phyloP scores from a whole-genome alignment of 2,797 vertebrate genomes.

The Platyrinchus mystaceus region DNA sequence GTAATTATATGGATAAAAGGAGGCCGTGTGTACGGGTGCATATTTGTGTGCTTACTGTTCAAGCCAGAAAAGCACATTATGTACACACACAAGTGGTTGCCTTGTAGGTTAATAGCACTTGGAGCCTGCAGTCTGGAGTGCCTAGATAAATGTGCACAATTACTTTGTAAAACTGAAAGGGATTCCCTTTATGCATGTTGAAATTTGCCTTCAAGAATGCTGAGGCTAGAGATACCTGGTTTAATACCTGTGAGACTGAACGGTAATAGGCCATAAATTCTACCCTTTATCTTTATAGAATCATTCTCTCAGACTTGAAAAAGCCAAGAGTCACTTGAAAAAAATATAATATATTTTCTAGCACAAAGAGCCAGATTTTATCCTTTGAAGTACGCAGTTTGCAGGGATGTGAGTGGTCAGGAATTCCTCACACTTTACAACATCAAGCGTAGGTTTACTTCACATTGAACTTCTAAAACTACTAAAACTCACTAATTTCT shows the following conservation, averaged over 20 bases:
- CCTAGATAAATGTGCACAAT: conserved; percentile 16
- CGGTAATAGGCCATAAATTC: background rate
- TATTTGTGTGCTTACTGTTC: background rate
- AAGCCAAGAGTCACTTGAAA: background rate
- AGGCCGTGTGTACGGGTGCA: background rate
- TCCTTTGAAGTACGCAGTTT: background rate
- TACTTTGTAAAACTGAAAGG: conserved; percentile 33
- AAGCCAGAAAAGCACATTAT: conserved; percentile 44
- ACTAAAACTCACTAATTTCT: background rate
- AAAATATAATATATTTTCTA: background rate
- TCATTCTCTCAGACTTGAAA: background rate
- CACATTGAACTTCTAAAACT: background rate
- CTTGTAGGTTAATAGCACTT: conserved; percentile 44
- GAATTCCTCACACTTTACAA: background rate
- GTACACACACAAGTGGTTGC: background rate
- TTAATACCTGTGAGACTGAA: conserved; percentile 6
- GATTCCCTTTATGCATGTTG: conserved; percentile 10
- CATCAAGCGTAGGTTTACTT: background rate
- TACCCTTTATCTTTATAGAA: background rate
- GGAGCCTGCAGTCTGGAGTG: background rate
- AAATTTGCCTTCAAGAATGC: conserved; percentile 33
- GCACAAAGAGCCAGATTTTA: background rate
- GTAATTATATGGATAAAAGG: conserved; percentile 15
- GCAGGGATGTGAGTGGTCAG: background rate
- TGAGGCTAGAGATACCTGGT: background rate